Evolutionary conservation across 2,888 invertebrate genomes (phyloP), one percentile per base, ranked within the genome.

Genomic region (Helleia helle): DNA sequence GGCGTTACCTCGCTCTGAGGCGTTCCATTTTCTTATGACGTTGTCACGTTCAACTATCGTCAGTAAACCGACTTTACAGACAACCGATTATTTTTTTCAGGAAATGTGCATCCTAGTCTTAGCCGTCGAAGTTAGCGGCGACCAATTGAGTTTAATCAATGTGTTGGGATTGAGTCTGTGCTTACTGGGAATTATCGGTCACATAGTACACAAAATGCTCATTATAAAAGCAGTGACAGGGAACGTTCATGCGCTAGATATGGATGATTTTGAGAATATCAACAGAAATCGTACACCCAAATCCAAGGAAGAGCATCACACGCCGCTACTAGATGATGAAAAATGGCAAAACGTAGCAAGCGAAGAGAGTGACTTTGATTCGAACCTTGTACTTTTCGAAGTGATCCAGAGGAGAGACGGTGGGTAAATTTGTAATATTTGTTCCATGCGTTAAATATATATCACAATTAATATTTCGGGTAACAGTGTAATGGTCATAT

Each of bases 21-120:
- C n/a, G n/a, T n/a, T n/a, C n/a, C n/a, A n/a, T n/a, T n/a, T n/a
- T n/a, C n/a, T n/a, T n/a, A n/a, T n/a, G n/a, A n/a, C n/a, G n/a
- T n/a, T n/a, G n/a, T n/a, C n/a, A n/a, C n/a, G n/a, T n/a, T n/a
- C n/a, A n/a, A n/a, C n/a, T n/a, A n/a, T n/a, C n/a, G n/a, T n/a
- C n/a, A n/a, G n/a, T n/a, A n/a, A n/a, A n/a, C n/a, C n/a, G n/a
- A n/a, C n/a, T n/a, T n/a, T n/a, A n/a, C n/a, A n/a, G n/a, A n/a
- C n/a, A n/a, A 18, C 18, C 4, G 9, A 18, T 1, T 18, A 14
- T 18, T 17, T 3, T 17, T 87, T 87, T 8, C 76, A 97, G 96
- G 99, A 99, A 87, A 91, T 98, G 63, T 92, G 93, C 63, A 96
- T 96, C 48, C 84, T 99, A 55, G 90, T 92, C 34, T 77, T 99